phyloP scores from a whole-genome alignment of 2,113 vertebrate genomes.

The Pterocles orientalis region DNA sequence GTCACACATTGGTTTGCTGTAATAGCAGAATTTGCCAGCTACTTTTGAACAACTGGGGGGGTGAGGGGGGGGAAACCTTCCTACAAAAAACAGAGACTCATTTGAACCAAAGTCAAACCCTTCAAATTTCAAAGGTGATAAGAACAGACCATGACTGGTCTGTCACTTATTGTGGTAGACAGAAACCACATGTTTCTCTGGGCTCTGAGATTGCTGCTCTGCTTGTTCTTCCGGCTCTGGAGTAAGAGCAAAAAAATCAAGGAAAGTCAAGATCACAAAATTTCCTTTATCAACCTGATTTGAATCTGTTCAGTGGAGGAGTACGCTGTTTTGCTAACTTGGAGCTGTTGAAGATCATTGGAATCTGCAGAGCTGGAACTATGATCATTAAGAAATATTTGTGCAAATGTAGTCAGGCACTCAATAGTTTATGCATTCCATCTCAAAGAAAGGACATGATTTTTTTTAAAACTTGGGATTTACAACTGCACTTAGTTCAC shows the following conservation, averaged over 20 bases:
- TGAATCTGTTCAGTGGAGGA: background rate
- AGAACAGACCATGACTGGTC: conserved; percentile 20
- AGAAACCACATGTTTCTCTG: conserved; percentile 50
- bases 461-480: background rate
- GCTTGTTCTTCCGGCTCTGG: background rate
- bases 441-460: accelerated
- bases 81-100: background rate
- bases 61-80: background rate
- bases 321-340: background rate
- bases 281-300: background rate
- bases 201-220: background rate
- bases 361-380: background rate
- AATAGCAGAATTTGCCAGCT: background rate
- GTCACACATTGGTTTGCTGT: background rate
- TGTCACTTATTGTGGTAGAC: conserved; percentile 32
- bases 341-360: background rate
- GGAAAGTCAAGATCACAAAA: background rate
- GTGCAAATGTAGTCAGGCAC: background rate
- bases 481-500: background rate
- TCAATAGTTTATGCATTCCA: background rate
- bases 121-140: conserved; percentile 64
- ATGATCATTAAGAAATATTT: background rate
- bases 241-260: background rate
- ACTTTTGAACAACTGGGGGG: background rate
- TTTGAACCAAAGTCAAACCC: conserved; percentile 40